Evolutionary conservation across 2,888 invertebrate genomes (phyloP), one percentile per base, ranked within the genome.

Genomic region (Papilio elwesi): DNA sequence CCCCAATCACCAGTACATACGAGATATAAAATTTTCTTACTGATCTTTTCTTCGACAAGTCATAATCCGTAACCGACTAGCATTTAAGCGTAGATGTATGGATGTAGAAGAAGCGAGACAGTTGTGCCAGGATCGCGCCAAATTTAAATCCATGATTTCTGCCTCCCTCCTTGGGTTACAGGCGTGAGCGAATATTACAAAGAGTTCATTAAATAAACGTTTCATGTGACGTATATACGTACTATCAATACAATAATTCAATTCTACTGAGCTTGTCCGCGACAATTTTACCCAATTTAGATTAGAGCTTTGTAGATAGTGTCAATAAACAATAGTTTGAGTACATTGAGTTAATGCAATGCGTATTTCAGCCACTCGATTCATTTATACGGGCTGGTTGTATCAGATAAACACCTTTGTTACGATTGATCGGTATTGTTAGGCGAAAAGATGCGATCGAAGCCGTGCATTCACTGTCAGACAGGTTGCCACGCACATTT

Each of bases 241-340:
- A 43, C 0, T 43, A 62, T 43, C 15, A 38, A 38, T 59, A 43
- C 43, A 57, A 38, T 38, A 38, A 36, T 26, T 59, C 59, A 59
- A 59, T 59, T 38, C n/a, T 59, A n/a, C 38, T 15, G 43, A 57
- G 47, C 15, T 13, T 57, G 49, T 62, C 9, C 68, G 57, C 59
- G 15, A 47, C 36, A 48, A 59, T 68, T 68, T 68, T 38, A 62
- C n/a, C 59, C 51, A 48, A 68, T 62, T 68, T 59, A 68, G 68
- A 68, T 68, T 38, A 59, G 51, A 51, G 57, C 57, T 48, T 53
- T 36, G n/a, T 36, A 26, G 68, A 57, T 57, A 57, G 57, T 67
- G 12, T 13, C 15, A 10, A n/a, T n/a, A 49, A 68, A 68, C 68
- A 68, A 51, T 62, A 48, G 55, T 57, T 57, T 0, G 49, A 59